These are phyloP conservation scores for Lepidurus apus DNA, from an alignment of 1,140 invertebrate species.

Conservation along the genomic window DNA sequence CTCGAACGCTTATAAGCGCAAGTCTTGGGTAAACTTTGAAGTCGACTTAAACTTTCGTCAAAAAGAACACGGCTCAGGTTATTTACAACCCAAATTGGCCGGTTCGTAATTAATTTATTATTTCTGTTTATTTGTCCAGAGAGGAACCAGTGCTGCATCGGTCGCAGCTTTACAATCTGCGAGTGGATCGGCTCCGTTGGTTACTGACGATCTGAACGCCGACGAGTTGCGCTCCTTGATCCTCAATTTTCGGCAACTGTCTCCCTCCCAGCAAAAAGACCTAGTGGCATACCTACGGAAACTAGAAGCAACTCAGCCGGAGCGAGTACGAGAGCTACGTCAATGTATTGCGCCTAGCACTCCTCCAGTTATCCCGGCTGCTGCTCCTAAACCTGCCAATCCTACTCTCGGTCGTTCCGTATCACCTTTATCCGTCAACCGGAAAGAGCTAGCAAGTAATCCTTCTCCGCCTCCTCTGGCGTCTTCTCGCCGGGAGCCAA, in stretches of 20 bases:
- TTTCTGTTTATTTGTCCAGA: neutral
- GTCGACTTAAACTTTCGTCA: no score
- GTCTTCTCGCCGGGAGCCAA: no score
- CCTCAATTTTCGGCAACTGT: constrained; percentile 71
- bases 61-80: no score
- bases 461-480: no score
- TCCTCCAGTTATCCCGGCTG: neutral
- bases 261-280: constrained; percentile 67
- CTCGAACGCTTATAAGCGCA: no score
- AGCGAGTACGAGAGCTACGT: constrained; percentile 62
- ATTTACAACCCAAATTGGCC: neutral
- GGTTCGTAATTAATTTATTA: neutral
- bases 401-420: no score
- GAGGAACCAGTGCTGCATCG: neutral
- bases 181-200: neutral
- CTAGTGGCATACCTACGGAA: constrained; percentile 71
- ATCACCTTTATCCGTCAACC: no score
- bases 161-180: neutral
- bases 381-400: no score
- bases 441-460: no score
- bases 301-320: constrained; percentile 62
- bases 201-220: constrained; percentile 63
- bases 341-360: constrained; percentile 49
- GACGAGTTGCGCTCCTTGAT: constrained; percentile 65
- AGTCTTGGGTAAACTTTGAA: no score